phyloP scores from a whole-genome alignment of 2,113 vertebrate genomes.

The Corythoichthys haematopterus region DNA sequence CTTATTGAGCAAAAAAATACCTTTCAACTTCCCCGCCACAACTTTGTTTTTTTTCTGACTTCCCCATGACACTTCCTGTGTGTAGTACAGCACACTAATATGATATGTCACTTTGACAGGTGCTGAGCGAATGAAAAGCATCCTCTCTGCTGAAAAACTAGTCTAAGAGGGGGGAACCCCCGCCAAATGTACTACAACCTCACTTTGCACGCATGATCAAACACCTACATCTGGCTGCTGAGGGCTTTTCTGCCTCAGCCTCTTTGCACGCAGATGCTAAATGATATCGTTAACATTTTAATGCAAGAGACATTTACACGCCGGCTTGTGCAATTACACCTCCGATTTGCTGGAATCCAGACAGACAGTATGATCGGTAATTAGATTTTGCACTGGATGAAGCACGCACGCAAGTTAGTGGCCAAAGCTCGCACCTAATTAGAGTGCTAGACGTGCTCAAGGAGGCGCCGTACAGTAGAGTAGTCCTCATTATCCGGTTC shows the following conservation, averaged over 20 bases:
- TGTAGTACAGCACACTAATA: constrained; percentile 48
- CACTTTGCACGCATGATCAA: constrained; percentile 69
- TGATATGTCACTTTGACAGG: constrained; percentile 66
- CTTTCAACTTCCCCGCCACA: not conserved
- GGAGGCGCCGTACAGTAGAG: constrained; percentile 59
- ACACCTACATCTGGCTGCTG: constrained; percentile 63
- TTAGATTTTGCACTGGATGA: constrained; percentile 71
- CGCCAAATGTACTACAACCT: constrained; percentile 65
- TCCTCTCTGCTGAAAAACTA: constrained; percentile 46
- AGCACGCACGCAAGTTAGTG: constrained; percentile 37
- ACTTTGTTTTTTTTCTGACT: not conserved
- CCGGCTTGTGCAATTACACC: constrained; percentile 68
- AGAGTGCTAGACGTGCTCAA: constrained; percentile 62
- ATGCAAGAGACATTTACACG: constrained; percentile 69
- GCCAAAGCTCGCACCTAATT: constrained; percentile 69
- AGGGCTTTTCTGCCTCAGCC: constrained; percentile 51
- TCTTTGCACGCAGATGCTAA: constrained; percentile 61
- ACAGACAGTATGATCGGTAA: constrained; percentile 71
- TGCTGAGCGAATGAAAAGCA: constrained; percentile 65
- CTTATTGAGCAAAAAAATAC: not conserved
- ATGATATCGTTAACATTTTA: constrained; percentile 75
- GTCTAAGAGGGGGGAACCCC: constrained; percentile 46
- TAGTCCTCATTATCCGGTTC: constrained; percentile 67
- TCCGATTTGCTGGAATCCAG: constrained; percentile 68
- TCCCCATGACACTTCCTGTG: constrained; percentile 39